phyloP scores from a whole-genome alignment of 2,797 vertebrate genomes.

The Arremon brunneinucha region DNA sequence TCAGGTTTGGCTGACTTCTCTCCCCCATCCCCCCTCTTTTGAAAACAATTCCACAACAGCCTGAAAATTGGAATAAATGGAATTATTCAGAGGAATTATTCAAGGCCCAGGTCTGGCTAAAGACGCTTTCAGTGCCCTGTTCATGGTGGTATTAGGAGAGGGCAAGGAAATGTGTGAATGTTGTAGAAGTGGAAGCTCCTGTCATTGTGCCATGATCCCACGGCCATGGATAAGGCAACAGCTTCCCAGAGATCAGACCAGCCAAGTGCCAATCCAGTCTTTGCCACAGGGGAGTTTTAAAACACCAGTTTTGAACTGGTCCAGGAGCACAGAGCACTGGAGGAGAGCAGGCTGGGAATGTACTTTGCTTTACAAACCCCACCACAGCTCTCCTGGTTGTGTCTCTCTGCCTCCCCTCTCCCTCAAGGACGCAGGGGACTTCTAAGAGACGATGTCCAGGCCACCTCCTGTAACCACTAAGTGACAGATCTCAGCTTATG shows the following conservation, averaged over 20 bases:
- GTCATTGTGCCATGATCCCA: neutral
- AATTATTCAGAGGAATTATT: conserved; percentile 43
- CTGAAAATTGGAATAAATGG: conserved; percentile 37
- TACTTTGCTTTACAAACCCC: neutral
- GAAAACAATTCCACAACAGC: neutral
- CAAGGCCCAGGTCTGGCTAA: neutral
- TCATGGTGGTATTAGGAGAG: neutral
- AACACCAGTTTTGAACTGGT: neutral
- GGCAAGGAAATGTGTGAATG: neutral
- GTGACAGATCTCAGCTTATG: neutral
- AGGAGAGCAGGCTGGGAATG: neutral
- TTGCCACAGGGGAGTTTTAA: neutral
- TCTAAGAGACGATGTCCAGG: neutral
- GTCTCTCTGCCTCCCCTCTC: neutral
- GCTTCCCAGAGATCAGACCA: neutral
- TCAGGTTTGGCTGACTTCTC: conserved; percentile 29
- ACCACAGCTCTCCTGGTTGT: neutral
- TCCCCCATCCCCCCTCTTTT: neutral
- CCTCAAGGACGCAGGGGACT: neutral
- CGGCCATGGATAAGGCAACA: neutral
- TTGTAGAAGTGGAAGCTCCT: neutral
- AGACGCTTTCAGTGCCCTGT: neutral
- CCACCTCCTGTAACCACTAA: conserved; percentile 3
- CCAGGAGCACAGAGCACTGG: neutral
- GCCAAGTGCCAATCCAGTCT: neutral